These are phyloP conservation scores for Steatornis caripensis DNA, from an alignment of 2,113 vertebrate genomes.

Conservation along the genomic window DNA sequence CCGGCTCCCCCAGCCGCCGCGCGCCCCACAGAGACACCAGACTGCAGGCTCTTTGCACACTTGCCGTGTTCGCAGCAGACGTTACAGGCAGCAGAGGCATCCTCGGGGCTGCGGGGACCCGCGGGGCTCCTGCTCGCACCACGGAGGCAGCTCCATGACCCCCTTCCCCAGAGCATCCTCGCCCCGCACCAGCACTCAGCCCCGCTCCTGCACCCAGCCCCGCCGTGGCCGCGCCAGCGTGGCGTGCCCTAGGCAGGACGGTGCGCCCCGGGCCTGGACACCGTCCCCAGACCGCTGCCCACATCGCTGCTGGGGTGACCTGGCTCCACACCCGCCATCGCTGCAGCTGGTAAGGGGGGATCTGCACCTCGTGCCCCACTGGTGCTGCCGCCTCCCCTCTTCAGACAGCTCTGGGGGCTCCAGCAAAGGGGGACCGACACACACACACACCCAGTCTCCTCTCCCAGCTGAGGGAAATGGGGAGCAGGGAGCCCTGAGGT, in stretches of 20 bases:
- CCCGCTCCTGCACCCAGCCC: background rate
- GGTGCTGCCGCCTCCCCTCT: background rate
- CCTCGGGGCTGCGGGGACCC: background rate
- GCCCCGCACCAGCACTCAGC: accelerated
- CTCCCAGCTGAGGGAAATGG: accelerated
- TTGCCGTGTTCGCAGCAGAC: constrained; percentile 48
- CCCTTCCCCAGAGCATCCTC: background rate
- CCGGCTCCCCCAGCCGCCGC: accelerated
- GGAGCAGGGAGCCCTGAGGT: background rate
- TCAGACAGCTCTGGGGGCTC: background rate
- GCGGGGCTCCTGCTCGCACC: accelerated
- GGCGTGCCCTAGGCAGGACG: background rate
- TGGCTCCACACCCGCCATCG: accelerated
- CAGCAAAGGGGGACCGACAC: background rate
- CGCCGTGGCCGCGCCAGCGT: accelerated
- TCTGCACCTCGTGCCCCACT: accelerated
- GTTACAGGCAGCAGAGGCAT: background rate
- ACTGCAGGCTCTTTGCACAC: constrained; percentile 20
- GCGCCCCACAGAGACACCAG: background rate
- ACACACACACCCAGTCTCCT: background rate
- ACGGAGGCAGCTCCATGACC: no score
- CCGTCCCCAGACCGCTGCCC: background rate
- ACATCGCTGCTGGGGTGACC: accelerated
- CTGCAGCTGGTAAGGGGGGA: background rate
- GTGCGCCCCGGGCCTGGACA: background rate